Base-by-base conservation (phyloP, 2,888 invertebrate genomes). In the Eristalinus sepulchralis region DNA sequence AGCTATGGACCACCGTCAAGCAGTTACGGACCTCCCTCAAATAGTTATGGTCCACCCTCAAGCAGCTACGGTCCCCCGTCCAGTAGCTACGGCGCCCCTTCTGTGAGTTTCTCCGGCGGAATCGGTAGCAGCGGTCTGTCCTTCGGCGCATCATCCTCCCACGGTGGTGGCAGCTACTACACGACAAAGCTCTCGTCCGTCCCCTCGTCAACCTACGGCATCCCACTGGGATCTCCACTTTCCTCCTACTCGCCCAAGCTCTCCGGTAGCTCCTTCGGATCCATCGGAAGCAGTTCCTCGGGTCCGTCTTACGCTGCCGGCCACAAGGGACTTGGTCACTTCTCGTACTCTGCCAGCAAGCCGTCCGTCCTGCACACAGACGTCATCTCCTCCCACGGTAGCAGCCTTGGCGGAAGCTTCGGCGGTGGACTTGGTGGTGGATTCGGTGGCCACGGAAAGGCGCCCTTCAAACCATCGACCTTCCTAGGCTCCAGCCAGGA, bases 311-410 rank as follows among this genome's bases (percentile, higher is more conserved):
- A 92, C 86, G 92, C 92, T 0, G 64, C 90, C 47, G 92, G 92
- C 0, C 92, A 92, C 79, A 92, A 92, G 81, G 92, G 92, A 5
- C 71, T 92, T 24, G 91, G 92, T 0, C 92, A 92, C 82, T 92
- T 91, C 64, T 84, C 87, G 4, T 91, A 89, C 68, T 89, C 89
- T 1, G 88, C 91, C 71, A 92, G 90, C 84, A 92, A 91, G 60
- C 91, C 92, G 20, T 89, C 90, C 67, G 90, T 89, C 1, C 87
- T 92, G 0, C 89, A 91, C 59, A 91, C 91, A 4, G 90, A 90
- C 66, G 84, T 91, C 11, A 72, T 88, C 31, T 55, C 83, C 5
- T 86, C 86, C 0, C 73, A 77, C 17, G 81, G 71, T 8, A 67
- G 27, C 77, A 88, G 57, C 64, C 70, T 81, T 20, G 67, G 75